phyloP scores from a whole-genome alignment of 1,140 invertebrate genomes.

The Conus ventricosus region DNA sequence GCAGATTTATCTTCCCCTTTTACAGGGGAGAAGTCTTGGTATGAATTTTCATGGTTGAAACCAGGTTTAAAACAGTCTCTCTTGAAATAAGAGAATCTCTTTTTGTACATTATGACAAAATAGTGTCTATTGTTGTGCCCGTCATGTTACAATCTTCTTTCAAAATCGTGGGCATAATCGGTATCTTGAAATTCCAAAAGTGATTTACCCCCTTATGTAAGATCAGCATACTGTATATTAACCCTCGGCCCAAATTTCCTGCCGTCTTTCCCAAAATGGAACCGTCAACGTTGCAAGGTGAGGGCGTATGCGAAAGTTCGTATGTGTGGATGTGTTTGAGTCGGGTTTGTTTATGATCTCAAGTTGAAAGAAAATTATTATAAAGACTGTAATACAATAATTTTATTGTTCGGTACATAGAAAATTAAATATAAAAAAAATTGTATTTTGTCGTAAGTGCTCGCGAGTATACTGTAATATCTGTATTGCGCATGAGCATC shows the following conservation, averaged over 20 bases:
- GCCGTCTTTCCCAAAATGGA: constrained; percentile 24
- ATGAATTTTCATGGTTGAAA: neutral
- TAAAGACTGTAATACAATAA: too few species aligned
- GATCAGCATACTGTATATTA: neutral
- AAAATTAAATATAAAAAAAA: neutral
- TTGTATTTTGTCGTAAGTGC: too few species aligned
- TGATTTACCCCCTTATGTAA: neutral
- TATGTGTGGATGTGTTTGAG: neutral
- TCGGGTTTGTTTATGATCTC: neutral
- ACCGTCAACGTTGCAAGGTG: neutral
- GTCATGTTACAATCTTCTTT: too few species aligned
- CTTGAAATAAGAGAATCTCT: too few species aligned
- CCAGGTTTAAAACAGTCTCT: too few species aligned
- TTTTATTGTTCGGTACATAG: neutral
- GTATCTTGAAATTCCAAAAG: neutral
- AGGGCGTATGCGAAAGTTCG: neutral
- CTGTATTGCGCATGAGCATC: too few species aligned
- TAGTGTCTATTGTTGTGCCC: too few species aligned
- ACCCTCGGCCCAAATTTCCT: neutral
- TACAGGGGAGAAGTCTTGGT: neutral
- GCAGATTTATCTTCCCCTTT: neutral
- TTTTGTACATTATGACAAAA: too few species aligned
- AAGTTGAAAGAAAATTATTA: too few species aligned
- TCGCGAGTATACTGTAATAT: too few species aligned
- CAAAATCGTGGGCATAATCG: too few species aligned